Evolutionary conservation across 2,797 vertebrate genomes (phyloP).

Genomic region (Coreius guichenoti): DNA sequence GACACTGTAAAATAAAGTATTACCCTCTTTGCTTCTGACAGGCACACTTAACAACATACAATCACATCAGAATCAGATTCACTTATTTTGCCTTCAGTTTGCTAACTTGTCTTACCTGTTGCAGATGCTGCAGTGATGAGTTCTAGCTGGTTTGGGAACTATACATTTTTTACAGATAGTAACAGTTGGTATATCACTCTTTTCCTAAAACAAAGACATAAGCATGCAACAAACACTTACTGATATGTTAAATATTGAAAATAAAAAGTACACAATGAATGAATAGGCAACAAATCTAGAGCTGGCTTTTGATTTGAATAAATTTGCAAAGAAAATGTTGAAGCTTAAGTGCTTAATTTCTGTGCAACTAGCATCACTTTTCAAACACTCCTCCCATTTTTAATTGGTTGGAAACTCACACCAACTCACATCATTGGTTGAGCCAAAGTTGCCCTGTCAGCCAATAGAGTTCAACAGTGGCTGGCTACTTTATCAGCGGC

Average conservation of each 20-base stretch:
- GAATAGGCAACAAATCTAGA: not conserved
- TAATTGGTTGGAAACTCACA: no score
- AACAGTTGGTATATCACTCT: slow-evolving; percentile 81
- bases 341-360: not conserved
- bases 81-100: not conserved
- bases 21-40: no score
- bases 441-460: no score
- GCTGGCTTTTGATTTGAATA: no score
- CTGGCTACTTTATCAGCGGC: no score
- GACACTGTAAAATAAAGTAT: no score
- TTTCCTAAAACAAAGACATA: slow-evolving; percentile 75
- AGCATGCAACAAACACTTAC: not conserved
- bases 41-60: no score
- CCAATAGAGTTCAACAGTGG: no score
- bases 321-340: not conserved
- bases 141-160: slow-evolving; percentile 90
- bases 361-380: no score
- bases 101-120: slow-evolving; percentile 77
- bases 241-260: not conserved
- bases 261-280: not conserved
- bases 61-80: no score
- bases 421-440: no score
- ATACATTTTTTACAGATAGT: slow-evolving; percentile 98
- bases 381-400: no score
- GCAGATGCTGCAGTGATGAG: slow-evolving; percentile 99